Conservation (phyloP, 2,888 invertebrate species). For the Phyllotreta cruciferae region DNA sequence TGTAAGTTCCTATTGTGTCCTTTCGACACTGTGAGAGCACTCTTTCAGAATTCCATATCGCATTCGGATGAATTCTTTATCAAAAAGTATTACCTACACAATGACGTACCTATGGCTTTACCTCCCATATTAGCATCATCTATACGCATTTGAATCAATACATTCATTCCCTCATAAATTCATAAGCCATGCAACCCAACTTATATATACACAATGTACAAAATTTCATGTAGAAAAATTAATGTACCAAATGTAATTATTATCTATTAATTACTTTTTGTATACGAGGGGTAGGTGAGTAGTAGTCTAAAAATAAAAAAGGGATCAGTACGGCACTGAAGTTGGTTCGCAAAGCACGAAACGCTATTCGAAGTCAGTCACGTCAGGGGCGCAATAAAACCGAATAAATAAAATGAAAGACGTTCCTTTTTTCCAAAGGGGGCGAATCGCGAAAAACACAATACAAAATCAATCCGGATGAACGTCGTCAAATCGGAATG, state of each 20-base stretch:
- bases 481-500: background rate
- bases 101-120: too few species aligned
- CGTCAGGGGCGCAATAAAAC: constrained; percentile 25
- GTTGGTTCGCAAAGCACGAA: constrained; percentile 16
- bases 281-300: too few species aligned
- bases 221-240: too few species aligned
- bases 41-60: constrained; percentile 25
- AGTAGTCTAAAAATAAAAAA: too few species aligned
- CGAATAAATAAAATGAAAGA: constrained; percentile 31
- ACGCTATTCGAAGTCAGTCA: constrained; percentile 27
- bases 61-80: constrained; percentile 24
- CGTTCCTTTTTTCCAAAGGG: constrained; percentile 4
- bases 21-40: constrained; percentile 26
- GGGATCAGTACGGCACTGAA: constrained; percentile 10
- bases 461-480: constrained; percentile 10
- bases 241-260: too few species aligned
- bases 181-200: background rate
- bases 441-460: background rate
- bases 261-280: too few species aligned
- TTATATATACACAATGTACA: too few species aligned
- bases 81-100: too few species aligned
- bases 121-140: background rate
- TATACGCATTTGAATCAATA: background rate
- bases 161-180: background rate
- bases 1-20: constrained; percentile 22